phyloP scores from a whole-genome alignment of 2,888 invertebrate genomes.

The Helicoverpa assulta region DNA sequence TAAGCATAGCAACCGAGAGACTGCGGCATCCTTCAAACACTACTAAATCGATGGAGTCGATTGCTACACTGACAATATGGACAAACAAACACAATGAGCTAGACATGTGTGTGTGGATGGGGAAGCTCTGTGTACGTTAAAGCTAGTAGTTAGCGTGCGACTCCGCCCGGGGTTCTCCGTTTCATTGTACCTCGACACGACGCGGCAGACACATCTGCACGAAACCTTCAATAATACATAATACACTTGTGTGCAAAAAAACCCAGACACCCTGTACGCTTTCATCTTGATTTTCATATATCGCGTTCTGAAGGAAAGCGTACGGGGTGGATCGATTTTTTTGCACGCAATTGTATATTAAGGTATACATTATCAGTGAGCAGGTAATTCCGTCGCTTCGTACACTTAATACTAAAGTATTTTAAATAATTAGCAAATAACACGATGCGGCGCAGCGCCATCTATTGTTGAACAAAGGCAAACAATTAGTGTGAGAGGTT shows the following conservation, averaged over 20 bases:
- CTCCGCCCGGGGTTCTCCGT: constrained; percentile 53
- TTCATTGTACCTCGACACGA: constrained; percentile 40
- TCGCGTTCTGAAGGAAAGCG: too few species aligned
- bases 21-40: neutral
- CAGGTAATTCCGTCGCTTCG: constrained; percentile 21
- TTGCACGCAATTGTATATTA: too few species aligned
- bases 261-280: too few species aligned
- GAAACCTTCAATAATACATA: neutral
- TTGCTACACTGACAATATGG: neutral
- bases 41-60: neutral
- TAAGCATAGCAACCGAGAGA: neutral
- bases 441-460: constrained; percentile 39
- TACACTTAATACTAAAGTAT: constrained; percentile 27
- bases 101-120: constrained; percentile 14
- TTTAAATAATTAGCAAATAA: constrained; percentile 14
- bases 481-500: constrained; percentile 23
- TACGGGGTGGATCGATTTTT: too few species aligned
- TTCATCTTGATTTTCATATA: too few species aligned
- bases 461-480: constrained; percentile 25
- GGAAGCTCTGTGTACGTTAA: constrained; percentile 59
- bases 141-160: constrained; percentile 58
- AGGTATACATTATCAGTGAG: neutral
- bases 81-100: neutral
- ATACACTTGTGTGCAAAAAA: too few species aligned
- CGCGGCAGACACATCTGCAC: constrained; percentile 8